phyloP scores from a whole-genome alignment of 2,888 invertebrate genomes.

The Epirrita christyi region DNA sequence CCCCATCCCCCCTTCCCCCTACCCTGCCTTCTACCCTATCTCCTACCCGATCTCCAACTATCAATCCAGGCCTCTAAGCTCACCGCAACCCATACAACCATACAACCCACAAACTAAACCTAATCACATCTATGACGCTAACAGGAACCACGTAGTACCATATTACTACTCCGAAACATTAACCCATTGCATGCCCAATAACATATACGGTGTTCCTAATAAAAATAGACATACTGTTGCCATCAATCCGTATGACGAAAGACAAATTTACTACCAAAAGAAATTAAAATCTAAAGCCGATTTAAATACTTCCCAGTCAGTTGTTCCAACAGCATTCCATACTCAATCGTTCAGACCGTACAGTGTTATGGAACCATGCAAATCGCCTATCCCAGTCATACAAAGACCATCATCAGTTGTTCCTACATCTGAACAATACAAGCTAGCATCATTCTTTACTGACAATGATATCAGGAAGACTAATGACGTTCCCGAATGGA shows the following conservation, averaged over 20 bases:
- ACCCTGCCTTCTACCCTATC: constrained; percentile 75
- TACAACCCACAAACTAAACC: constrained; percentile 67
- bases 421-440: constrained; percentile 74
- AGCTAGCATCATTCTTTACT: constrained; percentile 72
- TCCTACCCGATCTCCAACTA: constrained; percentile 67
- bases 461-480: constrained; percentile 57
- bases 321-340: constrained; percentile 51
- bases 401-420: constrained; percentile 76
- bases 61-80: constrained; percentile 54
- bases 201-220: constrained; percentile 65
- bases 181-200: constrained; percentile 75
- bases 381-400: constrained; percentile 58
- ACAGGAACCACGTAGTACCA: constrained; percentile 81
- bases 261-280: constrained; percentile 62
- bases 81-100: constrained; percentile 67
- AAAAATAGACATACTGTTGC: constrained; percentile 70
- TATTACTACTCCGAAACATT: constrained; percentile 79
- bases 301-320: constrained; percentile 45
- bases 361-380: constrained; percentile 73
- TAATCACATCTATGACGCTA: constrained; percentile 83
- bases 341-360: constrained; percentile 71
- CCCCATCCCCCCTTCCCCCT: constrained; percentile 79
- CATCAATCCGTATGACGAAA: constrained; percentile 67
- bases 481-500: constrained; percentile 74
- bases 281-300: constrained; percentile 53